Evolutionary conservation across 37 sponge, comb jelly and placozoan species (phyloP).

Genomic region (Haliclona indistincta): DNA sequence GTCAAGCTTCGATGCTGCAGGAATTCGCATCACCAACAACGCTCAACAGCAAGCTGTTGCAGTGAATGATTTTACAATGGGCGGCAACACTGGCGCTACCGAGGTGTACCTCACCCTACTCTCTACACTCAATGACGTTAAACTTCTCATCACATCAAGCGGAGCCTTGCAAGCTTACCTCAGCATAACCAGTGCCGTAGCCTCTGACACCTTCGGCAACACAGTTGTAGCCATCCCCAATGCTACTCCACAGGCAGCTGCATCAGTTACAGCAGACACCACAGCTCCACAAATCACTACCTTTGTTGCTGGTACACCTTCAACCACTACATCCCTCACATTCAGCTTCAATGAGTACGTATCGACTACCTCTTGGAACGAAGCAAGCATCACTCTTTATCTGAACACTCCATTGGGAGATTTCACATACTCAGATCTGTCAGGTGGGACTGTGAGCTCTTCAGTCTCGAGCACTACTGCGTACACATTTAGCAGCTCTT

Average conservation of each 20-base stretch:
- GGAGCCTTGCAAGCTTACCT: not conserved
- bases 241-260: not conserved
- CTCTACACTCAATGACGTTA: not conserved
- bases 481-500: not conserved
- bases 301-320: conserved; percentile 10
- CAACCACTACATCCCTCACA: not conserved
- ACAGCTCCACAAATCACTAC: not conserved
- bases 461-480: not conserved
- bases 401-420: not conserved
- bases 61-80: not conserved
- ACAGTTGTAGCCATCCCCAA: not conserved
- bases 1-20: not conserved
- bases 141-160: not conserved
- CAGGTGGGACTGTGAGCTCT: not conserved
- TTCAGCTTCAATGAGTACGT: conserved; percentile 30
- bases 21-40: not conserved
- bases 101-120: not conserved
- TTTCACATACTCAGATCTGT: not conserved
- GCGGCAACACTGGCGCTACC: conserved; percentile 1
- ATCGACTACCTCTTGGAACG: not conserved
- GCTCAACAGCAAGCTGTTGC: not conserved
- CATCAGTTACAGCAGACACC: not conserved
- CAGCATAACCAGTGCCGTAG: not conserved
- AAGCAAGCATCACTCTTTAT: not conserved
- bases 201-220: not conserved